Conservation (phyloP, 2,888 invertebrate genomes). For the Epistrophe grossulariae region DNA sequence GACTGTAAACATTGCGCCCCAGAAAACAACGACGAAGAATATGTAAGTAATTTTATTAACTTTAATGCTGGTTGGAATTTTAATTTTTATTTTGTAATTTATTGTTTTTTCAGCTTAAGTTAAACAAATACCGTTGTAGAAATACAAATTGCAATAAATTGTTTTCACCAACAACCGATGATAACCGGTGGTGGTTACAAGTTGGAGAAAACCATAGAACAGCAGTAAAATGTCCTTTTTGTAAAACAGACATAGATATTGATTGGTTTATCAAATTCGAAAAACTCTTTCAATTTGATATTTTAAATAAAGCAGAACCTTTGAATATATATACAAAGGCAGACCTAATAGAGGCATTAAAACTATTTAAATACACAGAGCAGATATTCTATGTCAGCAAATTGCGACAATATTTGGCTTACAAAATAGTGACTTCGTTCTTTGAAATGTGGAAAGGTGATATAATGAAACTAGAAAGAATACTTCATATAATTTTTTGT, state of each 20-base stretch:
- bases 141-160: slow-evolving; percentile 75
- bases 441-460: slow-evolving; percentile 44
- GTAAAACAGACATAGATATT: slow-evolving; percentile 3
- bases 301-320: background rate
- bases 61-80: background rate
- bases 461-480: background rate
- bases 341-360: background rate
- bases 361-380: slow-evolving; percentile 3
- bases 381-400: slow-evolving; percentile 13
- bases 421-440: slow-evolving; percentile 10
- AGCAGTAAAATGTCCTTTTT: slow-evolving; percentile 39
- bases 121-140: slow-evolving; percentile 79
- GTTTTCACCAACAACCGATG: slow-evolving; percentile 74
- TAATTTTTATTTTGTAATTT: background rate
- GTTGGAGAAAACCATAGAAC: background rate
- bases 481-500: background rate
- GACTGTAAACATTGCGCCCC: slow-evolving; percentile 88
- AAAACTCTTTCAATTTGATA: background rate
- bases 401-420: slow-evolving; percentile 43
- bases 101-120: slow-evolving; percentile 75
- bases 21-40: slow-evolving; percentile 76
- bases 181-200: slow-evolving; percentile 78
- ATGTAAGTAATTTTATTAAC: slow-evolving; percentile 75
- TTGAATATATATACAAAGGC: no score
- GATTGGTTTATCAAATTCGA: slow-evolving; percentile 51